phyloP scores from a whole-genome alignment of 2,113 vertebrate genomes.

The Xiphophorus couchianus region DNA sequence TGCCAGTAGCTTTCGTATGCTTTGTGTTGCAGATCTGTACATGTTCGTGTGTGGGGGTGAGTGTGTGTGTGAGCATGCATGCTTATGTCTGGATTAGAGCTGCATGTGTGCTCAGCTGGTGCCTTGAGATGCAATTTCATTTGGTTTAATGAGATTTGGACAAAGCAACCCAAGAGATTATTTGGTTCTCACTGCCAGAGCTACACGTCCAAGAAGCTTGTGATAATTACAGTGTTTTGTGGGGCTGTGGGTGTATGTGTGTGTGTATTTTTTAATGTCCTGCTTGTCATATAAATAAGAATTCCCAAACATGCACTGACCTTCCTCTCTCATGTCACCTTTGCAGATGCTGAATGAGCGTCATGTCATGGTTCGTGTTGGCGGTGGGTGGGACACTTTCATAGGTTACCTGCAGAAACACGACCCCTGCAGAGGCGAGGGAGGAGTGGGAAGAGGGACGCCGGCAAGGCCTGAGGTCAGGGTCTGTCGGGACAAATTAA shows the following conservation, averaged over 20 bases:
- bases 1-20: constrained; percentile 14
- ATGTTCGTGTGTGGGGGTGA: constrained; percentile 29
- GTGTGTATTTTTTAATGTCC: not conserved
- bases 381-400: constrained; percentile 98
- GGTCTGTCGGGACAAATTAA: constrained; percentile 83
- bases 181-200: constrained; percentile 58
- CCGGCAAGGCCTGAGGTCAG: constrained; percentile 85
- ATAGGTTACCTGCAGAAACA: constrained; percentile 94
- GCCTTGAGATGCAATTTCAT: constrained; percentile 74
- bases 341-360: constrained; percentile 98
- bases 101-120: constrained; percentile 78
- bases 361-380: constrained; percentile 97
- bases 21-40: constrained; percentile 27
- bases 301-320: constrained; percentile 31
- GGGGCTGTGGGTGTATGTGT: constrained; percentile 6
- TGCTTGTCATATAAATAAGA: constrained; percentile 32
- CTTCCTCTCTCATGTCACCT: constrained; percentile 26
- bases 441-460: constrained; percentile 83
- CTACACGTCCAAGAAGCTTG: constrained; percentile 48
- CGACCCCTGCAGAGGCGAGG: constrained; percentile 89
- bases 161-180: constrained; percentile 66
- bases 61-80: constrained; percentile 32
- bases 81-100: constrained; percentile 61
- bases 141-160: constrained; percentile 82
- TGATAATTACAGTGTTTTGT: constrained; percentile 60